phyloP scores from a whole-genome alignment of 2,113 vertebrate species.

The Chloropsis hardwickii region DNA sequence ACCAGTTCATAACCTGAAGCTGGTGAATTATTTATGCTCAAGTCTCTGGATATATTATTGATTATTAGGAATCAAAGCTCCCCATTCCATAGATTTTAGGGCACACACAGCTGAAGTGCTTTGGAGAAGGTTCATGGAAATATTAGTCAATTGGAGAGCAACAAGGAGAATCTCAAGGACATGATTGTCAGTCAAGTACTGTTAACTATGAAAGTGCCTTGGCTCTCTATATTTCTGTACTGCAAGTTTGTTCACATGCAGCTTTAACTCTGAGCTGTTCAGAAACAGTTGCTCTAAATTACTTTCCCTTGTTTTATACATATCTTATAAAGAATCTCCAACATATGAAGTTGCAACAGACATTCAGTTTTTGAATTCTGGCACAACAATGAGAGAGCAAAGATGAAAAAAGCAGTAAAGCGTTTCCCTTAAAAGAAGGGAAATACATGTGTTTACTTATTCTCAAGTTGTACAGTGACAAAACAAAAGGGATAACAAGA shows the following conservation, averaged over 20 bases:
- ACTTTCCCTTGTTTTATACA: not conserved
- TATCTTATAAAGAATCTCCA: not conserved
- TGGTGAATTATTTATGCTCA: accelerated
- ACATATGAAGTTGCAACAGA: not conserved
- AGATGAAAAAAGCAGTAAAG: not conserved
- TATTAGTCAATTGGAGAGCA: not conserved
- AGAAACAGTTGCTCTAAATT: not conserved
- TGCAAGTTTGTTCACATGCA: not conserved
- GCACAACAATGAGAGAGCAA: not conserved
- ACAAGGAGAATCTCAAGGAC: not conserved
- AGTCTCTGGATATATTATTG: not conserved
- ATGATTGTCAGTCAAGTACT: not conserved
- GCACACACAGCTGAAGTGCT: not conserved
- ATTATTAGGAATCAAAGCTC: not conserved
- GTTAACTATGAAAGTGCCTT: not conserved
- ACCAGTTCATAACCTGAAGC: not conserved
- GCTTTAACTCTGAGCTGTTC: not conserved
- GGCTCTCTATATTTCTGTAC: not conserved
- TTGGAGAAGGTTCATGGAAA: not conserved
- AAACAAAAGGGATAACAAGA: not conserved
- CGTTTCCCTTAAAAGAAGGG: not conserved
- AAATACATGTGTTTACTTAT: not conserved
- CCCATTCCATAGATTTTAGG: not conserved
- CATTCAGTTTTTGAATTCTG: not conserved
- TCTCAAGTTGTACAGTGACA: not conserved